Conservation (phyloP, 2,888 invertebrate genomes). For the Tinea trinotella region DNA sequence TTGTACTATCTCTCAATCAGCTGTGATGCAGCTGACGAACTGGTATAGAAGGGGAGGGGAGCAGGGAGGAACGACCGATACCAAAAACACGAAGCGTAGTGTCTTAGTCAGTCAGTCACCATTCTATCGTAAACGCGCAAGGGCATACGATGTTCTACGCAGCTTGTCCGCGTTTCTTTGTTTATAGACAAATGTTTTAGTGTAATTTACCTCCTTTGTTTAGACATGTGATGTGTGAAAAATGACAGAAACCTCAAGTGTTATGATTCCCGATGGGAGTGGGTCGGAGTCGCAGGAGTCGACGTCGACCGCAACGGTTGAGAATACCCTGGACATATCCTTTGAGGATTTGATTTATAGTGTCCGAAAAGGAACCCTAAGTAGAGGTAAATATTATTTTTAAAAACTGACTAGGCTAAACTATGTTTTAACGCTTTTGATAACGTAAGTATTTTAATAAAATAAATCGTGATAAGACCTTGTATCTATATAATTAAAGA, state of each 20-base stretch:
- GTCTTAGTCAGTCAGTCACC: neutral
- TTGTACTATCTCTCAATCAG: conserved; percentile 13
- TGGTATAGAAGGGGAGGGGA: neutral
- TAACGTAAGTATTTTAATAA: too few species aligned
- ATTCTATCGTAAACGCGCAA: conserved; percentile 1
- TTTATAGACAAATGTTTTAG: neutral
- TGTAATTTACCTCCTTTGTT: neutral
- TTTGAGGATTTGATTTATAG: conserved; percentile 78
- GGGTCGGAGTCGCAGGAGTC: conserved; percentile 53
- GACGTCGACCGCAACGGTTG: conserved; percentile 47
- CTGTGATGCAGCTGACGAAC: conserved; percentile 15
- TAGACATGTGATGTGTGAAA: neutral
- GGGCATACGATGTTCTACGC: neutral
- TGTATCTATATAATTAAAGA: too few species aligned
- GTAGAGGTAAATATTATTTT: conserved; percentile 64
- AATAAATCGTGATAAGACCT: too few species aligned
- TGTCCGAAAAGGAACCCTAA: conserved; percentile 72
- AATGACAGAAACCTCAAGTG: neutral
- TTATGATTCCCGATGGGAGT: conserved; percentile 46
- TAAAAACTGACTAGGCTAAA: neutral
- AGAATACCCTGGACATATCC: conserved; percentile 73
- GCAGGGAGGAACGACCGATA: conserved; percentile 16
- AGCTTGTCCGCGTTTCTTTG: conserved; percentile 13
- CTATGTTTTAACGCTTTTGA: too few species aligned
- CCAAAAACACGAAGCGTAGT: neutral